Base-by-base conservation (phyloP, 2,888 invertebrate species). In the Syrphus vitripennis region DNA sequence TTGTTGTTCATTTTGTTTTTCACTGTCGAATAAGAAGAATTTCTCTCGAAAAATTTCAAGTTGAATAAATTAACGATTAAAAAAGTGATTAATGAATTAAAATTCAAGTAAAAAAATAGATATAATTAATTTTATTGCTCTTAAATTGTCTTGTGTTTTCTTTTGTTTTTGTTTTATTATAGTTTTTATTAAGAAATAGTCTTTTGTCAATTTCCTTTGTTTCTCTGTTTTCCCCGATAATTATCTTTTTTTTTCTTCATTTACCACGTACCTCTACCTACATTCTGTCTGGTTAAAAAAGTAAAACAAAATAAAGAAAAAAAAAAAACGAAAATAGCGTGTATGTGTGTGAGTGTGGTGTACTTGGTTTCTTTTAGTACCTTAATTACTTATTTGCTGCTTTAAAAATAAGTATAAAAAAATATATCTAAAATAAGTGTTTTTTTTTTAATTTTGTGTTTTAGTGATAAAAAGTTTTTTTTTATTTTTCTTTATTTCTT, bases 201-300 rank as follows among this genome's bases (percentile, higher is more conserved):
- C 59, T 65, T 70, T 48, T 81, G 61, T 81, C 57, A 34, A 77
- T 80, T 84, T 72, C 42, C 76, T 79, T 84, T 84, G 83, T 83
- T 74, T 70, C 74, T 29, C 71, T 75, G 37, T 76, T 63, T 55
- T 45, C 40, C 40, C 67, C 24, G 67, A 50, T 67, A 31, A 67
- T 67, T 69, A 65, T 50, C 45, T n/a, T 53, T 40, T 61, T 42
- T 4, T 37, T 63, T 9, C 26, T 67, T 61, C 19, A 26, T 78
- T 67, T 50, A 53, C 76, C 59, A 69, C 84, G 61, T 72, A 76
- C 53, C 50, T 29, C 26, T 80, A 50, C 31, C 59, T 72, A 76
- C 34, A 24, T 82, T 65, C 34, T 53, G 67, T 67, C 42, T 72
- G 61, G 69, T 74, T 74, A 40, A 48, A 80, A 65, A 63, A 37